Conservation (phyloP, 2,888 invertebrate genomes). For the Achlya flavicornis region DNA sequence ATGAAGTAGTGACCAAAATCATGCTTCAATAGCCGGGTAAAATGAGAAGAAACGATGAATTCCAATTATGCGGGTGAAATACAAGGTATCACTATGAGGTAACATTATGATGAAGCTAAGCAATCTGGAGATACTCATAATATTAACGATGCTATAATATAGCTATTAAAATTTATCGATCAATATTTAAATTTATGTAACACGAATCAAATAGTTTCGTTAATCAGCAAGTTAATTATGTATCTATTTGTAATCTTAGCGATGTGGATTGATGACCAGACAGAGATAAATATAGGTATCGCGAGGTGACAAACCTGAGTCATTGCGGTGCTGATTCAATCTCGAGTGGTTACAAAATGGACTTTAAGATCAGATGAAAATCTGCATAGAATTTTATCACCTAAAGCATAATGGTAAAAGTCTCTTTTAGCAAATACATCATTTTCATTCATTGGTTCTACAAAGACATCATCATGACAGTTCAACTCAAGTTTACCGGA, state of each 20-base stretch:
- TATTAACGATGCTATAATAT: neutral
- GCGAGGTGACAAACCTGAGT: constrained; percentile 5
- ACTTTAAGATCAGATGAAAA: neutral
- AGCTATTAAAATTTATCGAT: neutral
- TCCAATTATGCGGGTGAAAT: too few relatives aligned
- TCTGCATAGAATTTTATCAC: neutral
- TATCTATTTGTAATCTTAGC: neutral
- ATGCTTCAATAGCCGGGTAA: too few relatives aligned
- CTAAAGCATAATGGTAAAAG: too few relatives aligned
- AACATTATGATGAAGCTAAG: neutral
- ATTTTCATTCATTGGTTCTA: too few relatives aligned
- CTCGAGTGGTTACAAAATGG: neutral
- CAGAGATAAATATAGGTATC: constrained; percentile 1
- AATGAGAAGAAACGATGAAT: too few relatives aligned
- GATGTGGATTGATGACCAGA: neutral
- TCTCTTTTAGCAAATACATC: too few relatives aligned
- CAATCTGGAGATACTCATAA: neutral
- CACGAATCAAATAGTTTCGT: neutral
- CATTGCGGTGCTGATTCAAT: neutral
- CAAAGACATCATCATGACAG: too few relatives aligned
- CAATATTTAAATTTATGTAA: neutral
- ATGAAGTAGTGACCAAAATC: too few relatives aligned
- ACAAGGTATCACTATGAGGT: neutral
- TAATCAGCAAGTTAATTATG: constrained; percentile 1
- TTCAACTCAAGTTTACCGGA: too few relatives aligned